Base-by-base conservation (phyloP, 2,888 invertebrate genomes). In the Drosophila anomalata region DNA sequence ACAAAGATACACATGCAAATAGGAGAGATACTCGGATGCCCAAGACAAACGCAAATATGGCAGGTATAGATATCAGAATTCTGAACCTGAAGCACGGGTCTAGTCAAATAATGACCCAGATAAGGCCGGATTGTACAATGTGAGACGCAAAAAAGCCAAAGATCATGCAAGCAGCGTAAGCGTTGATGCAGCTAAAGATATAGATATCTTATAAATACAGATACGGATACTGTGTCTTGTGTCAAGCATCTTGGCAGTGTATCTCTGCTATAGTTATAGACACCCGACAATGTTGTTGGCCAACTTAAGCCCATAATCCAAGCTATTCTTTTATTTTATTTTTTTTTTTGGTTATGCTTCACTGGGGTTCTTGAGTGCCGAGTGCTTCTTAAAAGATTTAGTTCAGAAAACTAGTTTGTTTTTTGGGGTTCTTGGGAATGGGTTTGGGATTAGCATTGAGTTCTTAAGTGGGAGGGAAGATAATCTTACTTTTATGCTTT, bases 61-160 rank as follows among this genome's bases (percentile, higher is more conserved):
- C 17, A 17, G 59, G 39, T 63, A 51, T 17, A 31, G 61, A 56
- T 62, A 62, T 53, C 46, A 65, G 55, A 55, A n/a, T 55, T 55
- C 62, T 46, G 60, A 53, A 44, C 61, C 70, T 14, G 14, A 48
- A 31, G 70, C 54, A 44, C 56, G 54, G 62, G 83, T 51, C 47
- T 76, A 77, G 66, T 60, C 80, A 78, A 75, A 83, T 80, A 80
- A 76, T 84, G 76, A 78, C 81, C 78, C 57, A 80, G 80, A 80
- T 84, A 84, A 81, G 73, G 62, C 50, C 4, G 52, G 77, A 84
- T 72, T 73, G 73, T 58, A 65, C 79, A 76, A 68, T 67, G 57
- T 72, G 68, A 77, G 14, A 46, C 31, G 36, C 41, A 29, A 42
- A 73, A 73, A 73, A 62, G 54, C 66, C 59, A 48, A 20, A 47